A percentile compares a stretch with the other conserved stretches of the same genome.
Conservation (phyloP, 2,113 vertebrate species). For the Semicossyphus pulcher region DNA sequence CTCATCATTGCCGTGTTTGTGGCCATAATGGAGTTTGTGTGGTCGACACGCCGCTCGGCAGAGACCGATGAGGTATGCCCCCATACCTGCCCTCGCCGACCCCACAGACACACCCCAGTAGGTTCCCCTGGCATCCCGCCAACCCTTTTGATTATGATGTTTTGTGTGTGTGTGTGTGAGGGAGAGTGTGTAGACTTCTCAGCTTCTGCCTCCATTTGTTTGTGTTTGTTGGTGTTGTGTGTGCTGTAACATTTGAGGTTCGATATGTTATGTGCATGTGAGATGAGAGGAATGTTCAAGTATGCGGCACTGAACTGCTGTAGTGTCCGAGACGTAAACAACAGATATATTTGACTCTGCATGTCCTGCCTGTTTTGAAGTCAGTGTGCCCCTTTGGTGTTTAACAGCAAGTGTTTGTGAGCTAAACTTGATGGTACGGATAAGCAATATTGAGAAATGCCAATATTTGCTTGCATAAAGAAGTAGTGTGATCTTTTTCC, state of each 20-base stretch:
- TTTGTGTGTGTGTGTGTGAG: conserved; percentile 50
- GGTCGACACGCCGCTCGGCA: conserved; percentile 91
- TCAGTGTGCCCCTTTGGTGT: conserved; percentile 50
- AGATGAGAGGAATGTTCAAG: conserved; percentile 53
- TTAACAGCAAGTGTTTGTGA: conserved; percentile 68
- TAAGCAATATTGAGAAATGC: conserved; percentile 81
- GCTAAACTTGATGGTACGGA: conserved; percentile 62
- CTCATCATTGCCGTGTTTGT: conserved; percentile 94
- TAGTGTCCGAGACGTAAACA: conserved; percentile 15
- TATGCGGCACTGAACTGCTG: conserved; percentile 49
- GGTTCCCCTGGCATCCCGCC: conserved; percentile 78
- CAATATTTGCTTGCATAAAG: conserved; percentile 82
- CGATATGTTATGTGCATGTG: conserved; percentile 54
- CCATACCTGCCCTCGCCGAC: conserved; percentile 82
- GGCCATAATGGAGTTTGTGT: conserved; percentile 94
- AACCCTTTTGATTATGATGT: conserved; percentile 65
- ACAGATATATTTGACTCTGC: conserved; percentile 46
- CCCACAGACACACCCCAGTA: conserved; percentile 86
- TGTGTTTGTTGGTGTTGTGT: conserved; percentile 31
- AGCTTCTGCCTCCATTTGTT: conserved; percentile 58
- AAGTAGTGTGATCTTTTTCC: conserved; percentile 75
- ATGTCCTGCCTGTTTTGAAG: conserved; percentile 65
- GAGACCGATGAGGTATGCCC: conserved; percentile 93
- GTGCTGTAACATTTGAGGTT: conserved; percentile 38
- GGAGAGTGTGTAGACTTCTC: conserved; percentile 42